A percentile compares a stretch with the other conserved stretches of the same genome.
phyloP scores from a whole-genome alignment of 2,113 vertebrate species.

The Ameiurus melas region DNA sequence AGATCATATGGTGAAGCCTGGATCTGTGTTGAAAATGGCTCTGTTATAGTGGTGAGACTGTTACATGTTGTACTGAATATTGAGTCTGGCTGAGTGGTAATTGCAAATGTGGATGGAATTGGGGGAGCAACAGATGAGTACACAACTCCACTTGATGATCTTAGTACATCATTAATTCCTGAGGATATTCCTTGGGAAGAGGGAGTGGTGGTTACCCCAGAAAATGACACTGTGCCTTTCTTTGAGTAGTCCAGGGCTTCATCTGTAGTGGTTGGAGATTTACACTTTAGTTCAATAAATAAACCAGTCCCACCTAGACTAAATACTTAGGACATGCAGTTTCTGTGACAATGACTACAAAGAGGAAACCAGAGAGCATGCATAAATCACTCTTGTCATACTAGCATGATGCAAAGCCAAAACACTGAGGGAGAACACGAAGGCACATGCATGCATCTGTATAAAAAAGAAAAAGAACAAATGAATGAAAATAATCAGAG shows the following conservation, averaged over 20 bases:
- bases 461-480: slow-evolving; percentile 73
- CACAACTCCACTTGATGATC: slow-evolving; percentile 90
- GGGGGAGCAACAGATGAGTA: slow-evolving; percentile 91
- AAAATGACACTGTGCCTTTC: slow-evolving; percentile 84
- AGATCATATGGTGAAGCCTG: slow-evolving; percentile 84
- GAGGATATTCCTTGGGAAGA: slow-evolving; percentile 83
- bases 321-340: slow-evolving; percentile 65
- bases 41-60: slow-evolving; percentile 69
- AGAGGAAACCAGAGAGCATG: slow-evolving; percentile 77
- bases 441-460: slow-evolving; percentile 92
- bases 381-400: slow-evolving; percentile 74
- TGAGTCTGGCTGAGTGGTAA: slow-evolving; percentile 96
- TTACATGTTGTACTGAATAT: slow-evolving; percentile 85
- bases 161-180: slow-evolving; percentile 83
- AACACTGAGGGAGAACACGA: slow-evolving; percentile 87
- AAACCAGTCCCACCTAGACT: not conserved
- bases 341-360: slow-evolving; percentile 46
- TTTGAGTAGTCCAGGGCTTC: slow-evolving; percentile 96
- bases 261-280: slow-evolving; percentile 92
- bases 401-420: slow-evolving; percentile 84
- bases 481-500: slow-evolving; percentile 61
- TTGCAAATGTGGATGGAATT: slow-evolving; percentile 88
- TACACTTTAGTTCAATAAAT: slow-evolving; percentile 72
- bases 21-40: slow-evolving; percentile 75
- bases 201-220: slow-evolving; percentile 78